phyloP scores from a whole-genome alignment of 2,113 vertebrate genomes.

The Dunckerocampus dactyliophorus region DNA sequence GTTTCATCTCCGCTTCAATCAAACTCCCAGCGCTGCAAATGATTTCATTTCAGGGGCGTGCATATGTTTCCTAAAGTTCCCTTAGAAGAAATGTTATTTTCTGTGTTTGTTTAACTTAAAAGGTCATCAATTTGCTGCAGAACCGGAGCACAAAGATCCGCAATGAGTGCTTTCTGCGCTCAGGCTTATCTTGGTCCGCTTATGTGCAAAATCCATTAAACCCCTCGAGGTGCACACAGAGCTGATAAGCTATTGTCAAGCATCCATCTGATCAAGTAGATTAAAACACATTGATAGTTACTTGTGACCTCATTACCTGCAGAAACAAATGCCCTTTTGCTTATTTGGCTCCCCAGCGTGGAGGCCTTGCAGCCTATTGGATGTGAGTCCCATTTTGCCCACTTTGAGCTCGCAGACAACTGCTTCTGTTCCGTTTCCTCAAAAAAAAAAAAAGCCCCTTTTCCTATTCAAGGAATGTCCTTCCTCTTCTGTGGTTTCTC shows the following conservation, averaged over 20 bases:
- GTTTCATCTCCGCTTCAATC: conserved; percentile 46
- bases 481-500: conserved; percentile 10
- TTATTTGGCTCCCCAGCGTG: background rate
- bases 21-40: conserved; percentile 4
- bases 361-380: background rate
- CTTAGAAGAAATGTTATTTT: background rate
- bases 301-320: conserved; percentile 1
- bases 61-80: background rate
- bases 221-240: conserved; percentile 3
- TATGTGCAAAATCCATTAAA: conserved; percentile 35
- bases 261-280: conserved; percentile 42
- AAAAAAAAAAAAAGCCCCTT: conserved; percentile 26
- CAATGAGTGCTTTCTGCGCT: conserved; percentile 26
- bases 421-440: conserved; percentile 56
- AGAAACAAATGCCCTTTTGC: background rate
- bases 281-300: conserved; percentile 42
- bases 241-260: conserved; percentile 42
- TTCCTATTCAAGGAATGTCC: conserved; percentile 40
- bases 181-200: conserved; percentile 34
- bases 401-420: conserved; percentile 33
- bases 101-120: conserved; percentile 6
- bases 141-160: conserved; percentile 40
- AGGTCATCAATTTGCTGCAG: conserved; percentile 20
- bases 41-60: background rate
- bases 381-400: conserved; percentile 24